phyloP scores from a whole-genome alignment of 1,140 invertebrate genomes.

The Atopsyche davidsoni region DNA sequence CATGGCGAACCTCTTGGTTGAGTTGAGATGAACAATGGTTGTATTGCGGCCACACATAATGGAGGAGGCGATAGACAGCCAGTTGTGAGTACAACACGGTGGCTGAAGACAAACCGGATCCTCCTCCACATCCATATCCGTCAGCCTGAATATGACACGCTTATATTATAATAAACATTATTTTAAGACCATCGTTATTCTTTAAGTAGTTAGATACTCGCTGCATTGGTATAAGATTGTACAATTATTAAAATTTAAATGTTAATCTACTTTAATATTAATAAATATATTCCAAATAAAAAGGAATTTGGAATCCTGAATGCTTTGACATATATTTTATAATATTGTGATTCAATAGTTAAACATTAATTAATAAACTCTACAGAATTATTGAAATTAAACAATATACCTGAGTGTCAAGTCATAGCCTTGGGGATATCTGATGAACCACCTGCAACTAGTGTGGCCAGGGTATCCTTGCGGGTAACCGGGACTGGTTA shows the following conservation, averaged over 20 bases:
- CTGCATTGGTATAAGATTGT: no score
- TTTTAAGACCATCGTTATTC: no score
- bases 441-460: slow-evolving; percentile 24
- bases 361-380: no score
- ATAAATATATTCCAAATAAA: no score
- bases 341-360: no score
- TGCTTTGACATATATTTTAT: no score
- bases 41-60: slow-evolving; percentile 20
- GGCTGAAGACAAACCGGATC: slow-evolving; percentile 11
- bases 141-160: slow-evolving; percentile 21
- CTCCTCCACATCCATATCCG: slow-evolving; percentile 24
- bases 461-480: slow-evolving; percentile 16
- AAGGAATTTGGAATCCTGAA: no score
- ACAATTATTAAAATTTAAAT: no score
- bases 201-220: no score
- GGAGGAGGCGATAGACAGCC: slow-evolving; percentile 15
- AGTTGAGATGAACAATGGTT: slow-evolving; percentile 2
- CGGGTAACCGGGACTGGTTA: slow-evolving; percentile 24
- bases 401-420: slow-evolving; percentile 13
- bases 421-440: slow-evolving; percentile 8
- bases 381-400: no score
- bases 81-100: slow-evolving; percentile 22
- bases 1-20: slow-evolving; percentile 5
- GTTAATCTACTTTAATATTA: no score
- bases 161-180: no score